Evolutionary conservation across 2,113 vertebrate genomes (phyloP).

Genomic region (Eleginops maclovinus): DNA sequence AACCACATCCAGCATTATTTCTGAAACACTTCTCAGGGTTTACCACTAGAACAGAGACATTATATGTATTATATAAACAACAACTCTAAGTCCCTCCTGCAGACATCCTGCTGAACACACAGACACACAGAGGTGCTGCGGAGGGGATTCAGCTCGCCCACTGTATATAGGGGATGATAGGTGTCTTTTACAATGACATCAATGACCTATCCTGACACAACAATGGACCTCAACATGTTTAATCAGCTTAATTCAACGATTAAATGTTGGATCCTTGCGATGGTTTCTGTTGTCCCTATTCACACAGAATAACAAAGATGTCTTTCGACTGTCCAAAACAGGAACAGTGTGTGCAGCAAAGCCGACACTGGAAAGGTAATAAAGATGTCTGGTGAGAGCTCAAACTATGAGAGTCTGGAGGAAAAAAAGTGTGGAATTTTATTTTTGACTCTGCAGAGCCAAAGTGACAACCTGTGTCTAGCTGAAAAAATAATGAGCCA

Average conservation of each 20-base stretch:
- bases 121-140: no score
- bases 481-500: constrained; percentile 82
- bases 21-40: no score
- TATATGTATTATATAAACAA: no score
- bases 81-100: no score
- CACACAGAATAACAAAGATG: constrained; percentile 40
- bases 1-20: no score
- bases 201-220: not conserved
- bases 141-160: no score
- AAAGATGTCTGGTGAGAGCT: constrained; percentile 74
- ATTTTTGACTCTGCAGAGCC: constrained; percentile 79
- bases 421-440: constrained; percentile 62
- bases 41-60: no score
- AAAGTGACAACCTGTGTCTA: constrained; percentile 80
- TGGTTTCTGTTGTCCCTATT: constrained; percentile 23
- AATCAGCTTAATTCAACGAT: not conserved
- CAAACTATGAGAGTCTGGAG: constrained; percentile 59
- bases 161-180: no score
- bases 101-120: no score
- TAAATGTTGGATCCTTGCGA: not conserved
- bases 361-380: constrained; percentile 64
- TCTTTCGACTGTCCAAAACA: constrained; percentile 56
- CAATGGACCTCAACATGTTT: not conserved
- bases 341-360: constrained; percentile 48
- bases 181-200: not conserved